Evolutionary conservation across 2,113 vertebrate genomes (phyloP).

Genomic region (Arenaria interpres): DNA sequence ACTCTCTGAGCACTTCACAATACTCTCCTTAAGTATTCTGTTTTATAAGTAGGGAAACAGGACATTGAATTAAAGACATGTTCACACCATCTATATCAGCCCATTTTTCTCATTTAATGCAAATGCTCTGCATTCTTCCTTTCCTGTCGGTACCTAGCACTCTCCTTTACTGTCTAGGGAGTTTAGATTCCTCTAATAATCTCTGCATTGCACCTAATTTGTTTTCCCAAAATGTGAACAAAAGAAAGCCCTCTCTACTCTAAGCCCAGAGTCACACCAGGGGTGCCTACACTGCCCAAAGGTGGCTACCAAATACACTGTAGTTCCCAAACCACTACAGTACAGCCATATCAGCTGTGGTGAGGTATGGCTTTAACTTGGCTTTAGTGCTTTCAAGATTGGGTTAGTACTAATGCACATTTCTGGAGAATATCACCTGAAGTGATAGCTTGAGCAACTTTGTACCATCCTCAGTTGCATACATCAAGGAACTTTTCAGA

Average conservation of each 20-base stretch:
- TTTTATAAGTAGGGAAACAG: not conserved
- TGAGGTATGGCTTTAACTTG: not conserved
- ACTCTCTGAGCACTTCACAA: not conserved
- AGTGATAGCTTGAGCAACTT: not conserved
- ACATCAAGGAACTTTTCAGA: not conserved
- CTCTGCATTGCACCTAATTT: not conserved
- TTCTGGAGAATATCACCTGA: not conserved
- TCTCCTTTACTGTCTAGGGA: not conserved
- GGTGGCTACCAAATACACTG: not conserved
- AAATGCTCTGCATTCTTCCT: not conserved
- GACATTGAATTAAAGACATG: not conserved
- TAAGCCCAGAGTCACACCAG: not conserved
- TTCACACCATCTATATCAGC: not conserved
- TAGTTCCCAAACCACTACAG: not conserved
- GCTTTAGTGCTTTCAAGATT: not conserved
- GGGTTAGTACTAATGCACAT: fast-evolving
- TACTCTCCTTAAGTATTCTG: not conserved
- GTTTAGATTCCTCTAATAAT: not conserved
- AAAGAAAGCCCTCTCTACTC: not conserved
- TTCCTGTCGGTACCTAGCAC: not conserved
- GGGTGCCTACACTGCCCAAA: not conserved
- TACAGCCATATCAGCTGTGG: not conserved
- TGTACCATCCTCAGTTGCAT: not conserved
- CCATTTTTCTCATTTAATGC: not conserved
- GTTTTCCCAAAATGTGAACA: not conserved